phyloP scores from a whole-genome alignment of 2,797 vertebrate species.

The Aphelocoma californica region DNA sequence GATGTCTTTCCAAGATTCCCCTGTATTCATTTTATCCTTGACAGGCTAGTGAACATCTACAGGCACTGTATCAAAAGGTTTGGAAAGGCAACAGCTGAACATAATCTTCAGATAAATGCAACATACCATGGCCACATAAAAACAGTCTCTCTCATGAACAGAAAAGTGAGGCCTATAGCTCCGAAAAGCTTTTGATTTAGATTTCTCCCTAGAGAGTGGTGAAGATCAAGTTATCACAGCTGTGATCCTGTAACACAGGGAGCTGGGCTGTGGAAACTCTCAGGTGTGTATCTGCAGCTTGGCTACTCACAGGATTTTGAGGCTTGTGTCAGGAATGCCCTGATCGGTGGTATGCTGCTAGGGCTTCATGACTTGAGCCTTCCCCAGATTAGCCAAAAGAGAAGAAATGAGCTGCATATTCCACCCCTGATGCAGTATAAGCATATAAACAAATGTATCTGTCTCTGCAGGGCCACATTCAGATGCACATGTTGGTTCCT shows the following conservation, averaged over 20 bases:
- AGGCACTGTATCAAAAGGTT: neutral
- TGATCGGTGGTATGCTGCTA: neutral
- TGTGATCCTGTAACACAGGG: neutral
- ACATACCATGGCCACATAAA: neutral
- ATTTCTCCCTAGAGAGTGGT: neutral
- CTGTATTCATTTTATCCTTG: neutral
- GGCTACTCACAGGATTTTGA: neutral
- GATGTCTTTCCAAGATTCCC: conserved; percentile 37
- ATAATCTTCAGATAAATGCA: neutral
- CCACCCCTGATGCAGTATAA: neutral
- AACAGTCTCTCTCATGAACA: neutral
- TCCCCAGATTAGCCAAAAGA: neutral
- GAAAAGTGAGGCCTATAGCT: neutral
- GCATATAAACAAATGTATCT: neutral
- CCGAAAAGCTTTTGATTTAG: neutral
- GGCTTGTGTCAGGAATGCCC: neutral
- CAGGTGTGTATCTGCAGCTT: neutral
- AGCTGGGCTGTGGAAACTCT: neutral
- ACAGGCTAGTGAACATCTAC: neutral
- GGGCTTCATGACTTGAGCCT: neutral
- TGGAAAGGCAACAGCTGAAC: neutral
- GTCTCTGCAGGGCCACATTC: conserved; percentile 28
- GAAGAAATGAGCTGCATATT: neutral
- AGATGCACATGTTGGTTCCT: neutral
- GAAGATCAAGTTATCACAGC: neutral